Evolutionary conservation across 2,888 invertebrate genomes (phyloP).

Genomic region (Azorinus chamasolen): DNA sequence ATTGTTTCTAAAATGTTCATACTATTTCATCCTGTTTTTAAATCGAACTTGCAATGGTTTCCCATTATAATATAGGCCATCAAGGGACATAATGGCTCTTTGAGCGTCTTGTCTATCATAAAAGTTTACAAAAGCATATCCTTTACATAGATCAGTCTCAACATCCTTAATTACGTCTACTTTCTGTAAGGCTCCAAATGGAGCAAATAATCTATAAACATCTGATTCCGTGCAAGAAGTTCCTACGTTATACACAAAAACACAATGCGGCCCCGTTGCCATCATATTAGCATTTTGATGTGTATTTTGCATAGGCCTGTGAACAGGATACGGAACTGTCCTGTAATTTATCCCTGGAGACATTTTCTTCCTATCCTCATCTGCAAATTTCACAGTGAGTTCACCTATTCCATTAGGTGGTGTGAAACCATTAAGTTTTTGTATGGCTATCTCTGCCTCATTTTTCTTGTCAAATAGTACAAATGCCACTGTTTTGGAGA

Average conservation of each 20-base stretch:
- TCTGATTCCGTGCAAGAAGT: constrained; percentile 84
- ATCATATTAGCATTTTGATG: not conserved
- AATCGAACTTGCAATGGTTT: constrained; percentile 85
- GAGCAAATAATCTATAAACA: constrained; percentile 85
- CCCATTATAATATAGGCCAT: constrained; percentile 84
- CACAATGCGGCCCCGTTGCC: constrained; percentile 41
- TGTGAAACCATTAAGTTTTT: constrained; percentile 92
- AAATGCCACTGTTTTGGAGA: constrained; percentile 96
- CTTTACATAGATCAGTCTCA: constrained; percentile 84
- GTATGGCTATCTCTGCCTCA: constrained; percentile 96
- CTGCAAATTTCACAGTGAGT: constrained; percentile 91
- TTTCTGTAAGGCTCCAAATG: constrained; percentile 85
- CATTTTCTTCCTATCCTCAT: constrained; percentile 10
- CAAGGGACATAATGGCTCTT: constrained; percentile 84
- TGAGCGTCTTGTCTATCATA: constrained; percentile 84
- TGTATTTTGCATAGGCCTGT: not conserved
- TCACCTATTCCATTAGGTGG: constrained; percentile 95
- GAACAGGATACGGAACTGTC: constrained; percentile 2
- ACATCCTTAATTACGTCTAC: constrained; percentile 85
- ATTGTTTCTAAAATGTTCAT: too few species aligned
- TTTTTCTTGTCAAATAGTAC: constrained; percentile 93
- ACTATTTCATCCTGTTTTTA: constrained; percentile 32
- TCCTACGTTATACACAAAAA: constrained; percentile 87
- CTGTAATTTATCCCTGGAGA: constrained; percentile 4
- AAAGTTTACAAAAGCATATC: constrained; percentile 87